Evolutionary conservation across 2,888 invertebrate species (phyloP).

Genomic region (Disparrhopalites patrizii): DNA sequence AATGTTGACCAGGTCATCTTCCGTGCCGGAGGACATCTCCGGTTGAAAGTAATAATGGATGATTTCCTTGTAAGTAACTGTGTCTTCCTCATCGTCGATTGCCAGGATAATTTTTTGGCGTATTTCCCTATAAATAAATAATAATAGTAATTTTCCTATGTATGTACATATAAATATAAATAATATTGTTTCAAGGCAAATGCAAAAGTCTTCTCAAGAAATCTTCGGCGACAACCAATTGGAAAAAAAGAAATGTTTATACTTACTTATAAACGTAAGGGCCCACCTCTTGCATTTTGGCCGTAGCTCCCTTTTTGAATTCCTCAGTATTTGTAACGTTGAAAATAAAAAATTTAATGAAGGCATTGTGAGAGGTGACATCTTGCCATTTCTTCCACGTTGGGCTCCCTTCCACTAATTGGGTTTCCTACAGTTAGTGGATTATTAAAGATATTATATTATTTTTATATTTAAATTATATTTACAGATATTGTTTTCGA

Average conservation of each 20-base stretch:
- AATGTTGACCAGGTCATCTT: slow-evolving; percentile 2
- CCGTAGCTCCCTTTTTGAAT: slow-evolving; percentile 26
- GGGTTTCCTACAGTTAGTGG: not conserved
- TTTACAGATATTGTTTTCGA: no score
- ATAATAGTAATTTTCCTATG: no score
- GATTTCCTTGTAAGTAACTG: slow-evolving; percentile 14
- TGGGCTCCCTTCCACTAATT: slow-evolving; percentile 30
- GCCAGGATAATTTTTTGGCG: slow-evolving; percentile 11
- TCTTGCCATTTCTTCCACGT: slow-evolving; percentile 41
- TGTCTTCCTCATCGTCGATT: slow-evolving; percentile 15
- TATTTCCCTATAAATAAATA: no score
- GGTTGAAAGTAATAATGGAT: slow-evolving; percentile 1
- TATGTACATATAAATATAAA: no score
- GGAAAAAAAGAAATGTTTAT: no score
- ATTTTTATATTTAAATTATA: no score
- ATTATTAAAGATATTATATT: no score
- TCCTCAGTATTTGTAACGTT: slow-evolving; percentile 46
- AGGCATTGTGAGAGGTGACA: slow-evolving; percentile 39
- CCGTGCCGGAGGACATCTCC: slow-evolving; percentile 4
- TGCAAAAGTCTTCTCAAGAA: no score
- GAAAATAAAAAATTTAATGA: slow-evolving; percentile 40
- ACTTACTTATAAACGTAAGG: slow-evolving; percentile 31
- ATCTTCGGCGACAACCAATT: not conserved
- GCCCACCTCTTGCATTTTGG: slow-evolving; percentile 22
- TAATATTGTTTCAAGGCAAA: no score